A percentile compares a stretch with the other conserved stretches of the same genome.
These are phyloP conservation scores for Eupristina koningsbergeri DNA, from an alignment of 1,140 invertebrate genomes.

Conservation along the genomic window DNA sequence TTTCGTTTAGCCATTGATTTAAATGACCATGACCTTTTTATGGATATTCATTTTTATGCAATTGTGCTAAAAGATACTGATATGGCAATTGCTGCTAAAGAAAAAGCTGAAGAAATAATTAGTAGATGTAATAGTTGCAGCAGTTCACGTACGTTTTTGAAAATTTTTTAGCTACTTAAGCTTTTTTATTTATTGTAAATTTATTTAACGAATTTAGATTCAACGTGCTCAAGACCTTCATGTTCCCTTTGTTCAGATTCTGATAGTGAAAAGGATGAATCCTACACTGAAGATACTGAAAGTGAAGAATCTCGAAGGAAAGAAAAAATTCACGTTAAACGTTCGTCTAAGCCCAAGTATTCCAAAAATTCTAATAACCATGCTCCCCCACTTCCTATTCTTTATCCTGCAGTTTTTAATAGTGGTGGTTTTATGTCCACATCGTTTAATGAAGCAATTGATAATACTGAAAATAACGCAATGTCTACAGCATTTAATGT, in stretches of 20 bases:
- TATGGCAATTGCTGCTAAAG: constrained; percentile 83
- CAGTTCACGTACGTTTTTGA: constrained; percentile 70
- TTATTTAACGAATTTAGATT: constrained; percentile 62
- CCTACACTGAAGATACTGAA: constrained; percentile 67
- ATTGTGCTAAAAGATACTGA: constrained; percentile 78
- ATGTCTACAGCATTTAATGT: constrained; percentile 61
- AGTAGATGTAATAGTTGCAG: constrained; percentile 75
- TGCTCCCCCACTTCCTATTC: constrained; percentile 64
- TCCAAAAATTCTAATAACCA: constrained; percentile 67
- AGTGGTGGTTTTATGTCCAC: constrained; percentile 60
- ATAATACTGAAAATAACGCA: constrained; percentile 59
- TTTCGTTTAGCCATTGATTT: constrained; percentile 89
- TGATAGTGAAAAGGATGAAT: constrained; percentile 69
- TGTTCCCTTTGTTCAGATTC: constrained; percentile 74
- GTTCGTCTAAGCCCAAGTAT: constrained; percentile 62
- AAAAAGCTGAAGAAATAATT: constrained; percentile 81
- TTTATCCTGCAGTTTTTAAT: constrained; percentile 57
- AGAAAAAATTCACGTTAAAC: constrained; percentile 57
- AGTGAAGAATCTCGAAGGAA: constrained; percentile 64
- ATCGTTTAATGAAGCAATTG: constrained; percentile 60
- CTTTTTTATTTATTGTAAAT: neutral
- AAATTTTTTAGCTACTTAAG: constrained; percentile 13
- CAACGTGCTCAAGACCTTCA: constrained; percentile 75
- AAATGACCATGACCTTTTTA: constrained; percentile 85
- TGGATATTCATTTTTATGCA: constrained; percentile 89